Evolutionary conservation across 2,797 vertebrate species (phyloP), one percentile per base, ranked within the genome.

Genomic region (Pseudocheirus occidentalis): DNA sequence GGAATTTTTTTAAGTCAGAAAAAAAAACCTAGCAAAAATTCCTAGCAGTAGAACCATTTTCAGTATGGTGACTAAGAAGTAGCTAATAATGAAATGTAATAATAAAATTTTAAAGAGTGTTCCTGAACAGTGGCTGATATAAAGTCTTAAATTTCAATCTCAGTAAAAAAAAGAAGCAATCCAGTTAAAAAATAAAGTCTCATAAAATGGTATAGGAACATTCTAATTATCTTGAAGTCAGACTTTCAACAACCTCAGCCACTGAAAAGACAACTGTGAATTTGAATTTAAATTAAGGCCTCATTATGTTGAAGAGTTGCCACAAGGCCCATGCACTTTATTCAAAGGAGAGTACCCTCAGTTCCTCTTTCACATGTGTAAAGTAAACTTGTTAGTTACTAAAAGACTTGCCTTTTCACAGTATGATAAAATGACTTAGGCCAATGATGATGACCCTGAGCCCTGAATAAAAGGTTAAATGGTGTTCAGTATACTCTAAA

Each of bases 1-100:
- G 94, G 27, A 94, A 56, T 95, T 97, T 98, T 54, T 96, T 95
- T 16, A 55, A 95, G 4, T 58, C 91, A 97, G 31, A 54, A 94
- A 93, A 90, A 0, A 18, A 55, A 96, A 96, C 0, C 95, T 94
- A 96, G 96, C 90, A 95, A 92, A 89, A 40, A 95, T n/a, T 58
- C 4, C 5, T 94, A 56, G 24, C 27, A 11, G 91, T 58, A 14
- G 14, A 50, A 55, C 54, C 93, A 53, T 93, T 58, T 94, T 95
- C 91, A 73, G 28, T 91, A 95, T 91, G 91, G 31, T 94, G 96
- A 96, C 57, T 92, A 90, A 94, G 56, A 87, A 50, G 52, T 73
- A 93, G 40, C 58, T 90, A 92, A 91, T 95, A 91, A 55, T 46
- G 73, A 81, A 81, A 46, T 81, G 40, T 46, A 46, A 73, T 24